Evolutionary conservation across 2,888 invertebrate genomes (phyloP).

Genomic region (Coenonympha glycerion): DNA sequence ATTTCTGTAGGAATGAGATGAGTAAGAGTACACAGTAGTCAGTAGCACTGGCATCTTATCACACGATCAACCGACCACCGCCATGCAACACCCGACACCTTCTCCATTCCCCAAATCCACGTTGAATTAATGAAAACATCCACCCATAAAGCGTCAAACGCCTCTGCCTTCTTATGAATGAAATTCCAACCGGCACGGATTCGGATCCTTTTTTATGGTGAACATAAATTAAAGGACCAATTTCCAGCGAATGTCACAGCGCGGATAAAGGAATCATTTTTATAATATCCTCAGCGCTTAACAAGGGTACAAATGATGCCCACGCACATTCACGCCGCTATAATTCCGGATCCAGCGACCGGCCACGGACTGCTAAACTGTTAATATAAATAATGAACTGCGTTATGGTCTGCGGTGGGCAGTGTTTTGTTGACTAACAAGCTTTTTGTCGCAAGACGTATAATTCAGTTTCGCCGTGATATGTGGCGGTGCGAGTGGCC

Average conservation of each 20-base stretch:
- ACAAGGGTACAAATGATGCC: conserved; percentile 75
- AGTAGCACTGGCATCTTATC: conserved; percentile 53
- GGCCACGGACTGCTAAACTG: conserved; percentile 74
- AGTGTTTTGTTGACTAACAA: conserved; percentile 68
- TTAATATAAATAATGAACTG: conserved; percentile 77
- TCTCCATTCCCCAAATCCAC: conserved; percentile 56
- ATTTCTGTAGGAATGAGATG: background rate
- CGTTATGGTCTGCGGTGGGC: conserved; percentile 67
- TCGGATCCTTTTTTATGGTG: conserved; percentile 73
- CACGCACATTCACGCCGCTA: conserved; percentile 73
- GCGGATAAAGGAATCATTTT: conserved; percentile 75
- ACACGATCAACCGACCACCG: conserved; percentile 47
- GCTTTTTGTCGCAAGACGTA: conserved; percentile 57
- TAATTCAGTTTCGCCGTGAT: conserved; percentile 41
- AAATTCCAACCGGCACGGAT: conserved; percentile 70
- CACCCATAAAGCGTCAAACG: conserved; percentile 74
- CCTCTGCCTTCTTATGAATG: conserved; percentile 77
- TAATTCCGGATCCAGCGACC: conserved; percentile 64
- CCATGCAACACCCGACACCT: conserved; percentile 59
- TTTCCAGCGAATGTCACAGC: conserved; percentile 74
- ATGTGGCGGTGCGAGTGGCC: conserved; percentile 12
- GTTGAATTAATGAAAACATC: conserved; percentile 76
- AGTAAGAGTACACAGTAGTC: conserved; percentile 49
- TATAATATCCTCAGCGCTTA: conserved; percentile 75
- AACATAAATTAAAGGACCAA: conserved; percentile 73